These are phyloP conservation scores for Eupelmus urozonus DNA, from an alignment of 2,888 invertebrate genomes.

Conservation along the genomic window DNA sequence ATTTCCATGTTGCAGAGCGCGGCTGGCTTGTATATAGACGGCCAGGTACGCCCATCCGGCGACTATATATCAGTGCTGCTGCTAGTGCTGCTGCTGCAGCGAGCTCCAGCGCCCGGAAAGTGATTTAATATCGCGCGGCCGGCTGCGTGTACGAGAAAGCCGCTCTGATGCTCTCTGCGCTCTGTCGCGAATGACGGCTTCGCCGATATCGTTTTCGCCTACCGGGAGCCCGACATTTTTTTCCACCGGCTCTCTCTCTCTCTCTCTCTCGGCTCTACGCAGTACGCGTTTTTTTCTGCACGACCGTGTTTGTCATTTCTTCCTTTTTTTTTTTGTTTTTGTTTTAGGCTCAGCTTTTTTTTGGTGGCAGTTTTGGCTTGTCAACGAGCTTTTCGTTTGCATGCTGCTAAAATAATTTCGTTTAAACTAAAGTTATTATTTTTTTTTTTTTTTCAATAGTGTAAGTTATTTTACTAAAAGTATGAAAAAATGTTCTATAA, in stretches of 20 bases:
- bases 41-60: conserved; percentile 52
- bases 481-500: too few species aligned
- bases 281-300: neutral
- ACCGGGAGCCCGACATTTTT: neutral
- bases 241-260: too few species aligned
- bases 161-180: neutral
- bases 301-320: too few species aligned
- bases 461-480: too few species aligned
- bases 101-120: conserved; percentile 26
- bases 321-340: neutral
- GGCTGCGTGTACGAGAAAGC: neutral
- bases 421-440: too few species aligned
- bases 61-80: conserved; percentile 38
- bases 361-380: neutral
- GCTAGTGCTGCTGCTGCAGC: conserved; percentile 7
- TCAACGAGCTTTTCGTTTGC: too few species aligned
- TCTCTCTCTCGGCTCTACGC: neutral
- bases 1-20: conserved; percentile 59
- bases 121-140: conserved; percentile 54
- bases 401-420: too few species aligned
- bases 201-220: conserved; percentile 30
- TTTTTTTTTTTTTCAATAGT: too few species aligned
- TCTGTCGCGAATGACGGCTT: conserved; percentile 34
- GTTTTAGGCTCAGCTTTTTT: neutral
- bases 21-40: conserved; percentile 27